phyloP scores from a whole-genome alignment of 1,140 invertebrate genomes.

The Metopolophium dirhodum region DNA sequence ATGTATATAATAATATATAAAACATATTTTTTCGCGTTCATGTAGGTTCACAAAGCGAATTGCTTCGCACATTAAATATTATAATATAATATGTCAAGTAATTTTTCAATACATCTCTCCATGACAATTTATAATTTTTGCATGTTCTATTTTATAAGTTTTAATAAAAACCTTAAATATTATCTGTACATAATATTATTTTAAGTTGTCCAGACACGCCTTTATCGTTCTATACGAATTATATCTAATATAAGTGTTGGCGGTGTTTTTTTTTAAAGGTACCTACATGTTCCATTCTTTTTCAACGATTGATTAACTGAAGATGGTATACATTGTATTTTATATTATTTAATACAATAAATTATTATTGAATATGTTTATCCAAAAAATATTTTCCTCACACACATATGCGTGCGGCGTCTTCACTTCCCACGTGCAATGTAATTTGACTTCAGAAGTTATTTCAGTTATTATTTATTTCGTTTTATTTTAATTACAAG shows the following conservation, averaged over 20 bases:
- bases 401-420: background rate
- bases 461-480: conserved; percentile 10
- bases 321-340: background rate
- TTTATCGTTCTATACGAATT: background rate
- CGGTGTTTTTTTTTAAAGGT: background rate
- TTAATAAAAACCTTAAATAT: background rate
- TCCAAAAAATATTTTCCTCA: background rate
- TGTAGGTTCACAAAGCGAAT: background rate
- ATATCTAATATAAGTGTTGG: background rate
- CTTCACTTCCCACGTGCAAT: background rate
- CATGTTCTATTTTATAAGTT: background rate
- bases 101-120: background rate
- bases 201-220: background rate
- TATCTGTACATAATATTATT: background rate
- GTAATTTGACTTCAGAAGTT: conserved; percentile 6
- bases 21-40: background rate
- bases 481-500: conserved; percentile 26
- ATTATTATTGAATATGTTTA: background rate
- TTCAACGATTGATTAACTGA: background rate
- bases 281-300: background rate
- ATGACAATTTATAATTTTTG: background rate
- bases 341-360: background rate
- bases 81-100: background rate
- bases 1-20: background rate
- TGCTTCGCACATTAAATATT: background rate